Conservation (phyloP, 2,113 vertebrate species). For the Physeter macrocephalus region DNA sequence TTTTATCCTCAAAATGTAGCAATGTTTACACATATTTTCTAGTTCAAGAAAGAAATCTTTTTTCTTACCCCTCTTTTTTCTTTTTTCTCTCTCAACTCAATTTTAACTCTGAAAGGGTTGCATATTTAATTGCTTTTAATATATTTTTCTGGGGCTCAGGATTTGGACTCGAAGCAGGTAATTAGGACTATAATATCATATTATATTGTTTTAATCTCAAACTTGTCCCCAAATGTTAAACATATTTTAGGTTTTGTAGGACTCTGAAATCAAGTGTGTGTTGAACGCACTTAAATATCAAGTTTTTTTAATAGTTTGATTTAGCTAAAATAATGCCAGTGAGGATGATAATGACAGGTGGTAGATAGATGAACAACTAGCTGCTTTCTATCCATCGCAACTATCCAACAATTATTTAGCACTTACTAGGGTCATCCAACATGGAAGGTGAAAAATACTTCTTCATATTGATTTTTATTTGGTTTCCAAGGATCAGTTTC, state of each 20-base stretch:
- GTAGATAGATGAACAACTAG: accelerated
- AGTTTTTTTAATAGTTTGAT: background rate
- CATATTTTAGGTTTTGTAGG: background rate
- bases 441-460: background rate
- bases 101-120: background rate
- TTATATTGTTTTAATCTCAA: background rate
- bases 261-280: background rate
- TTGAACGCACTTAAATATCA: background rate
- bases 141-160: background rate
- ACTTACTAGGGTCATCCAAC: background rate
- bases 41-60: background rate
- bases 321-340: background rate
- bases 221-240: background rate
- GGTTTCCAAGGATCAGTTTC: background rate
- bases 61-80: background rate
- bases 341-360: background rate
- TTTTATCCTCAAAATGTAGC: background rate
- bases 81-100: background rate
- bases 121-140: background rate
- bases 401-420: background rate
- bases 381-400: background rate
- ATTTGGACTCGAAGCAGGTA: background rate
- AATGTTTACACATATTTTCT: background rate
- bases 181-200: background rate
- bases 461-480: background rate